These are phyloP conservation scores for Clarias platycephalus DNA, from an alignment of 2,797 vertebrate species.

Conservation along the genomic window DNA sequence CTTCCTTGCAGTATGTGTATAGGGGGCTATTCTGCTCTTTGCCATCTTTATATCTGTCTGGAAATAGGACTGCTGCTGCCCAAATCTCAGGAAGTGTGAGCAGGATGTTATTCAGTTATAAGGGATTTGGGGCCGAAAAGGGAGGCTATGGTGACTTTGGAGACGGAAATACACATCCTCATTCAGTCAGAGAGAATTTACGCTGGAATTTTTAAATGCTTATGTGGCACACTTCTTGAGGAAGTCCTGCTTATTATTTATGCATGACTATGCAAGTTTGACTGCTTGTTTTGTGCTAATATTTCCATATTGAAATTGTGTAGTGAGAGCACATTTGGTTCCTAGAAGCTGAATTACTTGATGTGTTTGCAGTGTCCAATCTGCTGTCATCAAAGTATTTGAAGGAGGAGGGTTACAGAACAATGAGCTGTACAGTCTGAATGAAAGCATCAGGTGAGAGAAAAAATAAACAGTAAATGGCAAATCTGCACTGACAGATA, in stretches of 20 bases:
- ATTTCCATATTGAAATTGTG: conserved; percentile 14
- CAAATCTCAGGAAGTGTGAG: conserved; percentile 48
- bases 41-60: conserved; percentile 52
- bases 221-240: conserved; percentile 5
- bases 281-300: conserved; percentile 5
- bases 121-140: conserved; percentile 20
- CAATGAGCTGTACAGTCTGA: conserved; percentile 88
- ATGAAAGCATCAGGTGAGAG: conserved; percentile 92
- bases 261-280: conserved; percentile 1
- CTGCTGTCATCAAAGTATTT: conserved; percentile 93
- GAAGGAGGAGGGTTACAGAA: conserved; percentile 85
- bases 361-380: conserved; percentile 81
- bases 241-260: conserved; percentile 1
- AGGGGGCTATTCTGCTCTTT: conserved; percentile 15
- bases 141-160: conserved; percentile 28
- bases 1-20: not conserved
- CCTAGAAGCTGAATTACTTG: conserved; percentile 23
- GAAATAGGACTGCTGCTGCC: conserved; percentile 45
- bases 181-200: conserved; percentile 23
- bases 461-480: not conserved
- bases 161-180: conserved; percentile 39
- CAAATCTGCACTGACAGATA: not conserved
- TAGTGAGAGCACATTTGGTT: not conserved
- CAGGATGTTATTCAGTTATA: conserved; percentile 53
- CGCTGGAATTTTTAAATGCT: not conserved